phyloP scores from a whole-genome alignment of 2,888 invertebrate genomes.

The Tetragonula carbonaria region DNA sequence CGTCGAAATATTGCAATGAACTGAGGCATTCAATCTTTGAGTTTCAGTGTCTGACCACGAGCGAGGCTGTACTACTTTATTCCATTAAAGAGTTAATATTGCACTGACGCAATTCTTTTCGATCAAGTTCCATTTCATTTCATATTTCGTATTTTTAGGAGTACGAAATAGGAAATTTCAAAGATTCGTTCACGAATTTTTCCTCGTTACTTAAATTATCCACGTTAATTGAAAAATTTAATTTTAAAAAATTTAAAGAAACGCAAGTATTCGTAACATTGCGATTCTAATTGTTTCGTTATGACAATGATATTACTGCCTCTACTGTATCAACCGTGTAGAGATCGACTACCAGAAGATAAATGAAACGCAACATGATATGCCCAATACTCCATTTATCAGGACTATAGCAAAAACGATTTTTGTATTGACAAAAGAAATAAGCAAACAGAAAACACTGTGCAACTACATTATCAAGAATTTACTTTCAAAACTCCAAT shows the following conservation, averaged over 20 bases:
- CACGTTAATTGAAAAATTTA: no score
- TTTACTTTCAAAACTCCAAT: background rate
- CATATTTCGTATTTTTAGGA: no score
- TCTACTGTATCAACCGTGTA: background rate
- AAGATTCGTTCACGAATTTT: no score
- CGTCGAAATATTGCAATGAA: background rate
- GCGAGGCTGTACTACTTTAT: background rate
- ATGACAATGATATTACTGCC: no score
- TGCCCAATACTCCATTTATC: background rate
- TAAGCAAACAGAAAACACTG: background rate
- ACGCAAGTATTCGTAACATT: no score
- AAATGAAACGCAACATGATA: background rate
- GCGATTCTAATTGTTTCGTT: no score
- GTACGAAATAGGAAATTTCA: no score
- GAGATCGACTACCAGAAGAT: background rate
- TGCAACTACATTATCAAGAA: background rate
- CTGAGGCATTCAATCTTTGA: background rate
- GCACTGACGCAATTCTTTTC: no score
- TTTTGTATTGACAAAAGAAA: background rate
- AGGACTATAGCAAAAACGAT: background rate
- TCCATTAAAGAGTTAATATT: no score
- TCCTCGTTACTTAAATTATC: no score
- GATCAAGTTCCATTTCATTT: no score
- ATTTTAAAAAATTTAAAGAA: no score
- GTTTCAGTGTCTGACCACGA: background rate